Conservation (phyloP, 2,888 invertebrate genomes). For the Junonia oenone region DNA sequence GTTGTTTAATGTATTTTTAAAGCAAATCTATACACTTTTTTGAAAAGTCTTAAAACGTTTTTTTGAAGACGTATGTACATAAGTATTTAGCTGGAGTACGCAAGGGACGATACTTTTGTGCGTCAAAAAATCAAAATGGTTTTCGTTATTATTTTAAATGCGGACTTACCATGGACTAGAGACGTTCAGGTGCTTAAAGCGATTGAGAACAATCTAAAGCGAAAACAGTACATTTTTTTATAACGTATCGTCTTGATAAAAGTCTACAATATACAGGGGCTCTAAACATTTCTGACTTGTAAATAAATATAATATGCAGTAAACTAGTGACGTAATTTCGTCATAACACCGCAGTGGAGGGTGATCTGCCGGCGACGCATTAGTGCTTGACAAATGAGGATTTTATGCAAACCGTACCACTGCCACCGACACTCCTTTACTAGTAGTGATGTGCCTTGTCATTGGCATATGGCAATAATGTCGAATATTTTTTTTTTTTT, state of each 20-base stretch:
- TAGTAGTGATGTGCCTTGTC: constrained; percentile 39
- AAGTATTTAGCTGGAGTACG: too few relatives aligned
- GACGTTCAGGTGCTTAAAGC: too few relatives aligned
- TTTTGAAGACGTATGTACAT: too few relatives aligned
- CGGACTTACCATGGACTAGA: too few relatives aligned
- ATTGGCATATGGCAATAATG: not conserved
- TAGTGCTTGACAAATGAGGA: constrained; percentile 73
- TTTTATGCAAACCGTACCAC: constrained; percentile 67
- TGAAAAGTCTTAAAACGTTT: too few relatives aligned
- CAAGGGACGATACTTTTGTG: too few relatives aligned
- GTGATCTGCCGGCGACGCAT: constrained; percentile 61
- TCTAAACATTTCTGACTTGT: not conserved
- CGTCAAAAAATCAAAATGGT: too few relatives aligned
- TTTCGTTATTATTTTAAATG: too few relatives aligned
- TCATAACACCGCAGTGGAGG: constrained; percentile 32
- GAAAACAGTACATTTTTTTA: too few relatives aligned
- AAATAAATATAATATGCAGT: not conserved
- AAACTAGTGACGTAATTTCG: constrained; percentile 30
- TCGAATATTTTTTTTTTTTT: not conserved
- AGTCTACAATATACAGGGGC: not conserved
- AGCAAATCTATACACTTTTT: too few relatives aligned
- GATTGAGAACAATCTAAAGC: too few relatives aligned
- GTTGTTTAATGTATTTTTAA: too few relatives aligned
- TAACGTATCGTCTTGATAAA: not conserved
- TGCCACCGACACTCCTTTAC: constrained; percentile 61